A percentile compares a stretch with the other conserved stretches of the same genome.
These are phyloP conservation scores for Euphysa ruthae DNA, from an alignment of 30 jellyfish, hydroid and myxozoan genomes.

Conservation along the genomic window DNA sequence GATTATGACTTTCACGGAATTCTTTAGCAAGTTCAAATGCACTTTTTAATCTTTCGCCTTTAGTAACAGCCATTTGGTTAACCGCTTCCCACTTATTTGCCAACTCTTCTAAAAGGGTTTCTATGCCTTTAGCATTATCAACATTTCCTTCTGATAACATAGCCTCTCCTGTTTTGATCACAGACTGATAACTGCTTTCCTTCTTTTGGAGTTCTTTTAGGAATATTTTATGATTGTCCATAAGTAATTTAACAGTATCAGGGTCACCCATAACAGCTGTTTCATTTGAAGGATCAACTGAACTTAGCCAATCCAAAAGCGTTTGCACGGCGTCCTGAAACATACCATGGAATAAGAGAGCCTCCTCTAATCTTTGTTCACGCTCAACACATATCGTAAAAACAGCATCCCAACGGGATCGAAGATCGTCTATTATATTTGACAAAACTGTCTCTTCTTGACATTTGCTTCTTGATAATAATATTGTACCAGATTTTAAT, in stretches of 20 bases:
- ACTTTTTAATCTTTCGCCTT: slow-evolving; percentile 75
- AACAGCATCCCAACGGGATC: slow-evolving; percentile 80
- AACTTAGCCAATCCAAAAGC: slow-evolving; percentile 70
- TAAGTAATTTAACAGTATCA: slow-evolving; percentile 80
- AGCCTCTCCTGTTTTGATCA: slow-evolving; percentile 74
- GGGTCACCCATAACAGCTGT: slow-evolving; percentile 98
- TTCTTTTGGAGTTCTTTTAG: slow-evolving; percentile 74
- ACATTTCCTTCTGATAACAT: slow-evolving; percentile 77
- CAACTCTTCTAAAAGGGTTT: slow-evolving; percentile 47
- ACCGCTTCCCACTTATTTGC: slow-evolving; percentile 83
- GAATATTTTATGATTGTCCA: slow-evolving; percentile 82
- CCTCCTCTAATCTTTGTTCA: slow-evolving; percentile 87
- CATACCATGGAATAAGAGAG: slow-evolving; percentile 91
- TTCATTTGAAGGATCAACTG: slow-evolving; percentile 67
- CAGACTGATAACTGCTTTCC: slow-evolving; percentile 62
- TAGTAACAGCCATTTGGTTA: slow-evolving; percentile 73
- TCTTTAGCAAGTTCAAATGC: slow-evolving; percentile 77
- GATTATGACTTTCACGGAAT: slow-evolving; percentile 61
- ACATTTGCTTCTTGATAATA: slow-evolving; percentile 69
- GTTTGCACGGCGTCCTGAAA: slow-evolving; percentile 93
- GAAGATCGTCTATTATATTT: slow-evolving; percentile 52
- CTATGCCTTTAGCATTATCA: slow-evolving; percentile 53
- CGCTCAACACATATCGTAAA: slow-evolving; percentile 84
- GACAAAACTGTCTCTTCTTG: slow-evolving; percentile 62
- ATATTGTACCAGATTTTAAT: slow-evolving; percentile 64